These are phyloP conservation scores for Saguinus midas DNA, from an alignment of 2,113 vertebrate species.

Conservation along the genomic window DNA sequence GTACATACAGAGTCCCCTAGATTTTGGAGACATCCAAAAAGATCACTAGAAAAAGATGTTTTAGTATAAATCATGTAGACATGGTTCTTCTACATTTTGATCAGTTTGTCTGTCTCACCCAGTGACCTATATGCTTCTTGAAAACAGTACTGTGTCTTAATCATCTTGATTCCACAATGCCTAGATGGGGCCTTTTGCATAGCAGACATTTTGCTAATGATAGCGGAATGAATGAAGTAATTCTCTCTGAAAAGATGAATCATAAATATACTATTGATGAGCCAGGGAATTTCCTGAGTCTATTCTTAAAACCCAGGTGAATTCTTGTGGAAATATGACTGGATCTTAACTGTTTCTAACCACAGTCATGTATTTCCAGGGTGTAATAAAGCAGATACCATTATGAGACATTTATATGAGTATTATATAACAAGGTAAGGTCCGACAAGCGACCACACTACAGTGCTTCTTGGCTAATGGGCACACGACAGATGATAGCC, in stretches of 20 bases:
- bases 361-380: background rate
- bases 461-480: background rate
- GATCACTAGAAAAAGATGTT: background rate
- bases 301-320: background rate
- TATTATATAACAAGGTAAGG: background rate
- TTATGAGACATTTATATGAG: background rate
- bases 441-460: background rate
- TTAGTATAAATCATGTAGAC: background rate
- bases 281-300: conserved; percentile 28
- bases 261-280: conserved; percentile 24
- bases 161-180: background rate
- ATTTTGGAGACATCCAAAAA: conserved; percentile 26
- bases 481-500: background rate
- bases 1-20: background rate
- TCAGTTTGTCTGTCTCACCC: background rate
- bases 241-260: background rate
- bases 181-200: background rate
- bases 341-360: background rate
- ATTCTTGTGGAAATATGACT: conserved; percentile 22
- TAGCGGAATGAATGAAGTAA: conserved; percentile 29
- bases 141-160: background rate
- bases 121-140: background rate
- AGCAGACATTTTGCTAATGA: conserved; percentile 25
- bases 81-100: background rate
- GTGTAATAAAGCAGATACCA: background rate